Base-by-base conservation (phyloP, 2,113 vertebrate genomes). In the Mola mola region DNA sequence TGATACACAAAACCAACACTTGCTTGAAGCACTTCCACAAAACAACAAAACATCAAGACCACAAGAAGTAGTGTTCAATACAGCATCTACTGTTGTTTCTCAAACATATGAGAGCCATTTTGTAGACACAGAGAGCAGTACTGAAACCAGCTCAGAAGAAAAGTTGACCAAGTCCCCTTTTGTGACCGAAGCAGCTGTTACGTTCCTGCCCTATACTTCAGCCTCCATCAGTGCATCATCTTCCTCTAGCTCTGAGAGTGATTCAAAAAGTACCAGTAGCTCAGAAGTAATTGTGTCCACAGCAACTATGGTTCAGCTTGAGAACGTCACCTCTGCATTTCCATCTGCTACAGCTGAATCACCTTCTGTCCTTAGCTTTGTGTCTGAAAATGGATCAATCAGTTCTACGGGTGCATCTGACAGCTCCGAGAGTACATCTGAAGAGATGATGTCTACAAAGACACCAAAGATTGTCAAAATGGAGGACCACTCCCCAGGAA, bases 251-350 rank as follows among this genome's bases (percentile, higher is more conserved):
- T 66, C 63, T 60, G 68, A 74, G 37, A 59, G 25, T 20, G 31
- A 5, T 58, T 75, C 60, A 57, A 31, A 66, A 47, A 75, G 53
- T 61, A 25, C 2, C 37, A 74, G 61, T 48, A 75, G 41, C 25
- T 81, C 75, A 59, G 71, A 72, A 12, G 57, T 81, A 63, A 51
- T 10, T 8, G 34, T 41, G 40, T 38, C 46, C 5, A 48, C 59
- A 62, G 34, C 5, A 25, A 63, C 25, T 13, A 47, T 22, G 10
- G 19, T 42, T 43, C 31, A 60, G 3, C 6, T 29, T 49, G 53
- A 53, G 5, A 59, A 29, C 6, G 20, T 29, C 8, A 51, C 44
- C 24, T 17, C 31, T 25, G 48, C 43, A 10, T 19, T 29, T 11
- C 12, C 44, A 38, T 26, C 26, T 4, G 8, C 53, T 7, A 34